phyloP scores from a whole-genome alignment of 1,140 invertebrate genomes.

The Trialeurodes vaporariorum region DNA sequence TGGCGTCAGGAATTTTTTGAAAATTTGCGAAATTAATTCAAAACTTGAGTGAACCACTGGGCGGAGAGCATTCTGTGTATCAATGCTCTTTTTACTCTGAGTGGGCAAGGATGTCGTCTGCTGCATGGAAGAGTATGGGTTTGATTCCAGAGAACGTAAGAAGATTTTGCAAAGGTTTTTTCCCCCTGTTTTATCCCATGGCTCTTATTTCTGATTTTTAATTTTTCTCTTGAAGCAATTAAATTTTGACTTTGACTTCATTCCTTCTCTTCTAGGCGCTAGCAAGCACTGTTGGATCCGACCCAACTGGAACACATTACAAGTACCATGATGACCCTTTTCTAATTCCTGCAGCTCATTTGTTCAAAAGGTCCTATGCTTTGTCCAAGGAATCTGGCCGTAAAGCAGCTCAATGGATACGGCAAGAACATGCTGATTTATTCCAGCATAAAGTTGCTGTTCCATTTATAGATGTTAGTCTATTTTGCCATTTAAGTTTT shows the following conservation, averaged over 20 bases:
- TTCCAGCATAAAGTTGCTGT: conserved; percentile 61
- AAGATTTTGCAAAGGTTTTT: conserved; percentile 4
- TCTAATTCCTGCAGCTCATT: conserved; percentile 66
- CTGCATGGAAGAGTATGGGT: no score
- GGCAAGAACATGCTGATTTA: conserved; percentile 57
- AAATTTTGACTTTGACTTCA: no score
- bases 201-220: conserved; percentile 9
- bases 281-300: conserved; percentile 54
- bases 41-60: no score
- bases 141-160: background rate
- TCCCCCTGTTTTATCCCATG: conserved; percentile 6
- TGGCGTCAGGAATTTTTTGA: no score
- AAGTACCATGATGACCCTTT: conserved; percentile 85
- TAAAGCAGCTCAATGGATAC: conserved; percentile 75
- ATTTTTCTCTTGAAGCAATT: conserved; percentile 10
- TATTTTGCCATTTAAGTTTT: no score
- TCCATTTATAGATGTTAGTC: conserved; percentile 43
- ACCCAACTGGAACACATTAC: conserved; percentile 70
- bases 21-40: no score
- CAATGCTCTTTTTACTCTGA: no score
- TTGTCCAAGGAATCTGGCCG: conserved; percentile 72
- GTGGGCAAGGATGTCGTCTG: no score
- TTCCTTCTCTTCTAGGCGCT: conserved; percentile 44
- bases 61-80: no score
- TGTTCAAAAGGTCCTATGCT: conserved; percentile 55